These are phyloP conservation scores for Oscarella lobularis DNA, from an alignment of 37 sponge, comb jelly and placozoan species.

Conservation along the genomic window DNA sequence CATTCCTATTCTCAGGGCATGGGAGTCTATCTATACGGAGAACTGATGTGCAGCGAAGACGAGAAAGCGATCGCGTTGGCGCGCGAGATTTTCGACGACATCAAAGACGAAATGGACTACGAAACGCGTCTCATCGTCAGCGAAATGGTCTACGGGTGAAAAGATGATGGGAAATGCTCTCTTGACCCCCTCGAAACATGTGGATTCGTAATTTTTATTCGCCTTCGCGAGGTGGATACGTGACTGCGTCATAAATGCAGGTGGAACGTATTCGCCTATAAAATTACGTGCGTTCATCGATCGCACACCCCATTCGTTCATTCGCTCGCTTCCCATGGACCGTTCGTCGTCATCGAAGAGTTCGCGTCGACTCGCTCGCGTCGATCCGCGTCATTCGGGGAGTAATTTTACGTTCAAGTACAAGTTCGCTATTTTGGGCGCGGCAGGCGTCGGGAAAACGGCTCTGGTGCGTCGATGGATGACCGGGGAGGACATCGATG, in stretches of 20 bases:
- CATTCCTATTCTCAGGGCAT: conserved; percentile 3
- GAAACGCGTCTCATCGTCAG: not conserved
- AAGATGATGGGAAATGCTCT: too few relatives aligned
- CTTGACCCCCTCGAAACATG: too few relatives aligned
- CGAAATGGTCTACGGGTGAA: not conserved
- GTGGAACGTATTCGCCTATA: too few relatives aligned
- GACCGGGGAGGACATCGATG: not conserved
- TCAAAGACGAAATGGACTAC: conserved; percentile 3
- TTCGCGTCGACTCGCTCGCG: too few relatives aligned
- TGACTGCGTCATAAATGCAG: too few relatives aligned
- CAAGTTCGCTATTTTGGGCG: not conserved
- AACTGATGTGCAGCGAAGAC: not conserved
- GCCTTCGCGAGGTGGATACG: too few relatives aligned
- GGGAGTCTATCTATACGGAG: conserved; percentile 8
- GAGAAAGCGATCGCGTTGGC: conserved; percentile 2
- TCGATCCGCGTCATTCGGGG: too few relatives aligned
- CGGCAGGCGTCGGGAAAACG: not conserved
- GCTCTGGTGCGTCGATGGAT: not conserved
- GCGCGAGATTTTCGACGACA: not conserved
- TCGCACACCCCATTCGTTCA: too few relatives aligned
- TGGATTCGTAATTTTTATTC: too few relatives aligned
- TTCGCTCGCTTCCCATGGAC: too few relatives aligned
- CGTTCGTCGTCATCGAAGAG: too few relatives aligned
- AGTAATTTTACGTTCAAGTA: not conserved
- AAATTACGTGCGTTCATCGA: too few relatives aligned